Percentiles rank a stretch among this genome's conserved stretches.
These are phyloP conservation scores for Enteromius radiatus DNA, from an alignment of 2,797 vertebrate genomes.

Conservation along the genomic window DNA sequence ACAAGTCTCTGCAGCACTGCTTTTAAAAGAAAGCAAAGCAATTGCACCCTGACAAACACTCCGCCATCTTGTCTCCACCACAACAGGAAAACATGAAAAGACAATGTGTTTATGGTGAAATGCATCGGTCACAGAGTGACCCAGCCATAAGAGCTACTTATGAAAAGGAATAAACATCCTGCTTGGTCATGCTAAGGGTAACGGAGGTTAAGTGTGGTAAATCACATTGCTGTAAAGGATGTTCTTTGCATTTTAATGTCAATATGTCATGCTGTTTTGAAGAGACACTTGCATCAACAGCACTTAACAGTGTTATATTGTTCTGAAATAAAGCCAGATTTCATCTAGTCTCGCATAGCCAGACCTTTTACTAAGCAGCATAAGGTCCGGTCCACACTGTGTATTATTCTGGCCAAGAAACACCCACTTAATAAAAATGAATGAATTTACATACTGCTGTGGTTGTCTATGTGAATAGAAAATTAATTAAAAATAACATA, in stretches of 20 bases:
- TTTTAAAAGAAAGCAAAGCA: conserved; percentile 55
- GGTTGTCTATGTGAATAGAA: neutral
- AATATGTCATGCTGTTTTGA: conserved; percentile 31
- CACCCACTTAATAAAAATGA: neutral
- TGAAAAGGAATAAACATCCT: neutral
- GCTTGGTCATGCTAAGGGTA: conserved; percentile 24
- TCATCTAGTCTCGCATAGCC: neutral
- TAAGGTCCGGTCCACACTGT: neutral
- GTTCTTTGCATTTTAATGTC: conserved; percentile 11
- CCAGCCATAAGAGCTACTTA: conserved; percentile 3
- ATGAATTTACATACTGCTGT: neutral
- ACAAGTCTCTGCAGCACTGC: conserved; percentile 42
- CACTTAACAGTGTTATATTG: neutral
- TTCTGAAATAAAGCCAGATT: conserved; percentile 18
- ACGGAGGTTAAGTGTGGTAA: conserved; percentile 28
- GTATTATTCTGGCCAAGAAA: neutral
- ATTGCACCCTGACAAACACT: conserved; percentile 45
- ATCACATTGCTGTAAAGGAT: conserved; percentile 7
- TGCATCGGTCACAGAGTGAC: conserved; percentile 14
- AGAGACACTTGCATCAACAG: conserved; percentile 16
- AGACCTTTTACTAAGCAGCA: neutral
- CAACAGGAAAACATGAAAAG: neutral
- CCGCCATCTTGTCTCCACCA: conserved; percentile 47
- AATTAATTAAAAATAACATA: neutral
- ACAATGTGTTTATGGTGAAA: conserved; percentile 22